These are phyloP conservation scores for Chelonus formosanus DNA, from an alignment of 2,888 invertebrate genomes.

Conservation along the genomic window DNA sequence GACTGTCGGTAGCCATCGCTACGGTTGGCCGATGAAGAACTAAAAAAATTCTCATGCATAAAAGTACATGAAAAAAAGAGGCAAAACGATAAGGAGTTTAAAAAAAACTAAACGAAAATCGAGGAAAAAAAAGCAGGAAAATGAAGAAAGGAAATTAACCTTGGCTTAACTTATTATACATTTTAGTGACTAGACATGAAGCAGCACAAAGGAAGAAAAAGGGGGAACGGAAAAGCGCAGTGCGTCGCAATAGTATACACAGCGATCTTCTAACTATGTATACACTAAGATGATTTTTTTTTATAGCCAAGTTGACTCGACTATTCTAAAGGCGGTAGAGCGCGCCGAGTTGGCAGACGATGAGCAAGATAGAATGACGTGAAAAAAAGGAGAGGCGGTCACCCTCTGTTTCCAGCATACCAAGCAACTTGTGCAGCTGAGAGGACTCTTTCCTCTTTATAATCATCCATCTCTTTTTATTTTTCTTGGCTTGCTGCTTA, in stretches of 20 bases:
- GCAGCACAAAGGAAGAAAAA: conserved; percentile 2
- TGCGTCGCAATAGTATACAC: conserved; percentile 26
- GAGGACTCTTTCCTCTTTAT: conserved; percentile 19
- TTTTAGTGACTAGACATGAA: conserved; percentile 9
- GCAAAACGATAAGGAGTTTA: not conserved
- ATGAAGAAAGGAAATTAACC: conserved; percentile 33
- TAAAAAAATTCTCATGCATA: conserved; percentile 18
- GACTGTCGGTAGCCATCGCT: not conserved
- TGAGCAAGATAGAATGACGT: conserved; percentile 5
- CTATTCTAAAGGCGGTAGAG: conserved; percentile 29
- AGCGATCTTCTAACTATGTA: too few species aligned
- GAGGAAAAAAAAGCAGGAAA: conserved; percentile 9
- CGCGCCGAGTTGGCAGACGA: conserved; percentile 17
- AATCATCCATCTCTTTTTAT: conserved; percentile 11
- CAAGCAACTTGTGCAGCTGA: conserved; percentile 32
- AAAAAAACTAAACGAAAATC: not conserved
- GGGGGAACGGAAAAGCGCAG: conserved; percentile 20
- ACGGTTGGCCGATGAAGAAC: not conserved
- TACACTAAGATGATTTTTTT: conserved; percentile 7
- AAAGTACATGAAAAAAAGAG: conserved; percentile 7
- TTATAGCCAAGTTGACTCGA: conserved; percentile 21
- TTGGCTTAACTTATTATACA: conserved; percentile 40
- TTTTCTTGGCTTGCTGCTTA: not conserved
- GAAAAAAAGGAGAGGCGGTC: conserved; percentile 21
- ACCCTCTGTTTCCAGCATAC: conserved; percentile 33